A percentile compares a stretch with the other conserved stretches of the same genome.
These are phyloP conservation scores for Dromiciops gliroides DNA, from an alignment of 2,113 vertebrate genomes.

Conservation along the genomic window DNA sequence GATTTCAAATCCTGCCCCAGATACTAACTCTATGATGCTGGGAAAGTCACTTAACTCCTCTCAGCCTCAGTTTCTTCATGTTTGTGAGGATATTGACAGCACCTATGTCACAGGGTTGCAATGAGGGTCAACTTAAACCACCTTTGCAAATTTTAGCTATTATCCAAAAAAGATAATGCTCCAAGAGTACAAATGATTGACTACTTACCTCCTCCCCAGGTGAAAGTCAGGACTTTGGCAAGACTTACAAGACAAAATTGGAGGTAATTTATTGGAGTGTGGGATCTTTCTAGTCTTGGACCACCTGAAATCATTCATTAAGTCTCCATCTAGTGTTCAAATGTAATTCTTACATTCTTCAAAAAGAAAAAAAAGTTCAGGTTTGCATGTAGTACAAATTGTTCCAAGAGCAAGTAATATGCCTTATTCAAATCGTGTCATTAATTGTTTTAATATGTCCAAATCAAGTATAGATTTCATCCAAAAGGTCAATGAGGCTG, in stretches of 20 bases:
- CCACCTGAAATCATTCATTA: fast-evolving
- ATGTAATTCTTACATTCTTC: not conserved
- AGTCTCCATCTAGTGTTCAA: not conserved
- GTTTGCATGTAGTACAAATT: not conserved
- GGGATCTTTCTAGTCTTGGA: not conserved
- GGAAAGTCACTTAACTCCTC: not conserved
- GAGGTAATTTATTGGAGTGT: not conserved
- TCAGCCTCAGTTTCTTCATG: not conserved
- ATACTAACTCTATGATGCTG: not conserved
- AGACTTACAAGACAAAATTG: not conserved
- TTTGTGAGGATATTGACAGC: not conserved
- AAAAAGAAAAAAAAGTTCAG: not conserved
- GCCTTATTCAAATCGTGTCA: not conserved
- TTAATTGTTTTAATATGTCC: not conserved
- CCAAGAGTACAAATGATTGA: not conserved
- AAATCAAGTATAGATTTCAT: not conserved
- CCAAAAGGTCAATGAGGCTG: not conserved
- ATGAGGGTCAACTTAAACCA: not conserved
- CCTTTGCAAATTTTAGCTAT: not conserved
- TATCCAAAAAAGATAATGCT: not conserved
- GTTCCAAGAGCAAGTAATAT: not conserved
- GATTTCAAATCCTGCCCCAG: not conserved
- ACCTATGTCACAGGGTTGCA: not conserved
- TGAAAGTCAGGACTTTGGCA: not conserved
- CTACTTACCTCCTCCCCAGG: not conserved